Evolutionary conservation across 2,113 vertebrate genomes (phyloP).

Genomic region (Sceloporus undulatus): DNA sequence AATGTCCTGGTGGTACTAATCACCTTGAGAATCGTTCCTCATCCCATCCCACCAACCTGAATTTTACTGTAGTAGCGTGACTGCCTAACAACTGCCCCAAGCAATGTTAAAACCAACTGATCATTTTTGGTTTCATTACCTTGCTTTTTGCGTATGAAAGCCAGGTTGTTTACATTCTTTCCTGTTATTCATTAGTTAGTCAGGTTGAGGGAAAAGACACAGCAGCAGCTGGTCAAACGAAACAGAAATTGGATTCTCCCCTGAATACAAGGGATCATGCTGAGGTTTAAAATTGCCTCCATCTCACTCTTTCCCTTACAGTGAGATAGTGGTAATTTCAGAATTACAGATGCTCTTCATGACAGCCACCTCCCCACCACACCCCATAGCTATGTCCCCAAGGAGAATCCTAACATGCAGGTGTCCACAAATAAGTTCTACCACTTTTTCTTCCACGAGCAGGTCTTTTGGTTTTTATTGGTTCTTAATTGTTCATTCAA

Average conservation of each 20-base stretch:
- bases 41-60: neutral
- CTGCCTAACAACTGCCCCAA: conserved; percentile 61
- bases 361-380: too few species aligned
- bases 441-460: too few species aligned
- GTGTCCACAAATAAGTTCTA: too few species aligned
- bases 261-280: rapidly evolving
- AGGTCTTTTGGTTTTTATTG: too few species aligned
- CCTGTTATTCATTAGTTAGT: conserved; percentile 36
- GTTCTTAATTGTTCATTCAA: too few species aligned
- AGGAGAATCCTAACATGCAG: too few species aligned
- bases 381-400: too few species aligned
- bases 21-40: conserved; percentile 51
- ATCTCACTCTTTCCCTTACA: too few species aligned
- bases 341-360: too few species aligned
- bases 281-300: conserved; percentile 30
- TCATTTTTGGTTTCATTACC: conserved; percentile 60
- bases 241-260: conserved; percentile 38
- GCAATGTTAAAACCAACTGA: conserved; percentile 48
- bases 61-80: conserved; percentile 51
- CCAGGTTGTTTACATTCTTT: conserved; percentile 65
- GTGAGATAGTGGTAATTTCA: too few species aligned
- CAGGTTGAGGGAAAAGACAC: conserved; percentile 44
- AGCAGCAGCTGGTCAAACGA: conserved; percentile 21
- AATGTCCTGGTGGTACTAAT: conserved; percentile 15
- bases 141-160: conserved; percentile 59